phyloP scores from a whole-genome alignment of 2,797 vertebrate species.

The Gephyroberyx darwinii region DNA sequence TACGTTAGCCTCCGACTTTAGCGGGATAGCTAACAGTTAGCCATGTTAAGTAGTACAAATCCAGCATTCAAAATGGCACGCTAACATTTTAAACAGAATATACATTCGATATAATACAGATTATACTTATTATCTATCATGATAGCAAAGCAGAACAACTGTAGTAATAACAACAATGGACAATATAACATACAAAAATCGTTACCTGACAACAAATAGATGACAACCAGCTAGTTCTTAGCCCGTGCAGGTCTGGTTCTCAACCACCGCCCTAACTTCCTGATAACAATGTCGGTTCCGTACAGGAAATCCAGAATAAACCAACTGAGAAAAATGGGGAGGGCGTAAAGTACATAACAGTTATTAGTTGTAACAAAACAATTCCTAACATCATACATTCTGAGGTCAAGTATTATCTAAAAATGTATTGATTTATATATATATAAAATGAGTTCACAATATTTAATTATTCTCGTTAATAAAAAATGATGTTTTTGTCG shows the following conservation, averaged over 20 bases:
- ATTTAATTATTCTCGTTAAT: fast-evolving
- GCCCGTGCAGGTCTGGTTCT: slow-evolving; percentile 53
- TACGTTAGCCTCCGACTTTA: slow-evolving; percentile 17
- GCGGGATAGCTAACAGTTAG: slow-evolving; percentile 56
- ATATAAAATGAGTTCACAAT: fast-evolving
- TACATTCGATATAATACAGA: background rate
- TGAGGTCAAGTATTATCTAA: no score
- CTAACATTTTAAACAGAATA: background rate
- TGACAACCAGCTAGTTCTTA: slow-evolving; percentile 24
- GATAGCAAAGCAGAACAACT: fast-evolving
- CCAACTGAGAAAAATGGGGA: slow-evolving; percentile 57
- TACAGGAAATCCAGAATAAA: slow-evolving; percentile 57
- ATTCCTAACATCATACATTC: no score
- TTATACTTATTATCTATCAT: fast-evolving
- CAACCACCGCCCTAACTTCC: slow-evolving; percentile 89
- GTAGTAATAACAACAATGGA: background rate
- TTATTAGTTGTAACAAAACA: fast-evolving
- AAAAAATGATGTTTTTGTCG: fast-evolving
- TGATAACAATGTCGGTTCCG: slow-evolving; percentile 62
- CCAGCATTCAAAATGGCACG: background rate
- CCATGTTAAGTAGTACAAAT: slow-evolving; percentile 31
- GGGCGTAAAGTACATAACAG: fast-evolving
- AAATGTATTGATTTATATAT: no score
- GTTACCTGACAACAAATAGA: slow-evolving; percentile 70
- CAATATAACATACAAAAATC: background rate